Percentiles rank a stretch among this genome's conserved stretches.
These are phyloP conservation scores for Eupsittula cactorum DNA, from an alignment of 2,113 vertebrate genomes.

Conservation along the genomic window DNA sequence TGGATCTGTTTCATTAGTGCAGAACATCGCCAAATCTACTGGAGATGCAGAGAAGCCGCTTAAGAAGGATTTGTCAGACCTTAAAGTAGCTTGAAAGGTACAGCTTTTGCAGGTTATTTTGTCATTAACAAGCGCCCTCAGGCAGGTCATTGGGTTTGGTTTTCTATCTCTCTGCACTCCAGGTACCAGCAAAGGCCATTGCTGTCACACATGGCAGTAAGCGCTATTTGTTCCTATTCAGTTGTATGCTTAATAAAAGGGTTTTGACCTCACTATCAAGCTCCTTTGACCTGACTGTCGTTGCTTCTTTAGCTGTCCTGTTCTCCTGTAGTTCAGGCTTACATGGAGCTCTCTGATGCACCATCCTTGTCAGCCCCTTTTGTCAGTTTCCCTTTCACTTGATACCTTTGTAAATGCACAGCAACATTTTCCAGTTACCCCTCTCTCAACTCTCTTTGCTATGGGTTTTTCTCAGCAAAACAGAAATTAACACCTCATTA, in stretches of 20 bases:
- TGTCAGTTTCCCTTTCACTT: background rate
- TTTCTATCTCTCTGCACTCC: accelerated
- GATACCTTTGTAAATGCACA: background rate
- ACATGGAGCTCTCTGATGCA: background rate
- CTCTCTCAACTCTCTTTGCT: background rate
- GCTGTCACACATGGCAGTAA: background rate
- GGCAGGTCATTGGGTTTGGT: accelerated
- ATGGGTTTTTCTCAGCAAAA: background rate
- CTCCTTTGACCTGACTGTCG: background rate
- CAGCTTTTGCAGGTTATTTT: background rate
- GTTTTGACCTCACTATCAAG: background rate
- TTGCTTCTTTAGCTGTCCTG: background rate
- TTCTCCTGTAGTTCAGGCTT: background rate
- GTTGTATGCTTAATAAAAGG: background rate
- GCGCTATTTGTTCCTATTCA: background rate
- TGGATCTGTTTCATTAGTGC: background rate
- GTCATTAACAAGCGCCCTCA: background rate
- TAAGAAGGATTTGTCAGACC: background rate
- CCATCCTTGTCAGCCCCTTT: background rate
- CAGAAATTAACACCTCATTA: background rate
- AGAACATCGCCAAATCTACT: background rate
- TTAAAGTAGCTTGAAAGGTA: background rate
- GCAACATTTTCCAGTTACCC: background rate
- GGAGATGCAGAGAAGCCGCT: background rate
- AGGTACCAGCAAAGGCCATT: background rate